Base-by-base conservation (phyloP, 2,113 vertebrate species). In the Neogobius melanostomus region DNA sequence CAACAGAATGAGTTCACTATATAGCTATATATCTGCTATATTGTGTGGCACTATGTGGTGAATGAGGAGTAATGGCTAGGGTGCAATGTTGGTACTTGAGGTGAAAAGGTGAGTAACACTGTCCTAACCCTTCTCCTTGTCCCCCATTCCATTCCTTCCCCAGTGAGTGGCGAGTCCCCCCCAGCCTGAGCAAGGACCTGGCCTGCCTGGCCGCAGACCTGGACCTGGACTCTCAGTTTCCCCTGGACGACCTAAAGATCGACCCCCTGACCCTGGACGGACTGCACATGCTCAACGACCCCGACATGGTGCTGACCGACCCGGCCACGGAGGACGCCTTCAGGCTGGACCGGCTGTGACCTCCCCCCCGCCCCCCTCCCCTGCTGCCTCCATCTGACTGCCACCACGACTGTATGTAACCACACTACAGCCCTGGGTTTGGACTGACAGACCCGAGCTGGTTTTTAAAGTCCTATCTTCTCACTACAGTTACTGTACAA, bases 231-330 rank as follows among this genome's bases (percentile, higher is more conserved):
- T 95, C 93, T 81, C 97, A 95, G 66, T 99, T 99, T 89, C 97
- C 97, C 0, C 89, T 99, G 90, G 97, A 99, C 0, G 97, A 99
- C 89, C 94, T 99, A 74, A 98, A 97, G 94, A 98, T 99, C 8
- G 97, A 98, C 89, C 97, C 97, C 12, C 91, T 99, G 80, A 99
- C 97, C 61, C 84, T 99, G 28, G 97, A 99, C 11, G 97, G 97
- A 88, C 94, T 99, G 68, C 96, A 98, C 93, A 98, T 99, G 96
- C 96, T 98, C 66, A 98, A 98, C 1, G 97, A 98, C 91, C 97
- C 97, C 0, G 96, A 99, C 91, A 97, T 98, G 95, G 93, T 98
- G 85, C 95, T 98, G 15, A 86, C 97, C 0, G 97, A 97, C 90
- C 92, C 97, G 0, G 96, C 97, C 86, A 98, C 97, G 0, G 97